phyloP scores from a whole-genome alignment of 2,888 invertebrate species.

The Cynaeus angustus region DNA sequence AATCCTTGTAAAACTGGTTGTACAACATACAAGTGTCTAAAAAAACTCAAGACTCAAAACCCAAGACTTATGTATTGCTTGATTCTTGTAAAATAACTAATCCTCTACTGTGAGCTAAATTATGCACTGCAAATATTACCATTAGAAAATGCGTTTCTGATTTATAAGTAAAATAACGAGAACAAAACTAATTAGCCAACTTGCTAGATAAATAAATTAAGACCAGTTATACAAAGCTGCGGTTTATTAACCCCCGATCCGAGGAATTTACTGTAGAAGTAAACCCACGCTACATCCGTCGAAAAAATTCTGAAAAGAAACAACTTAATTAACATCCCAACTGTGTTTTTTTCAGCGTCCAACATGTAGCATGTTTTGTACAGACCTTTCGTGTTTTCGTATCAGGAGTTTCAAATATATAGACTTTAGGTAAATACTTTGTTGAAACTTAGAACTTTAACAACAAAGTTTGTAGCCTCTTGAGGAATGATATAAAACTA shows the following conservation, averaged over 20 bases:
- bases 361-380: no score
- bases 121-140: no score
- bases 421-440: background rate
- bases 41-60: no score
- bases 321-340: constrained; percentile 1
- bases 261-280: background rate
- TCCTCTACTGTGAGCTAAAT: no score
- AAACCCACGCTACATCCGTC: background rate
- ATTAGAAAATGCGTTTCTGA: no score
- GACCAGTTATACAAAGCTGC: constrained; percentile 6
- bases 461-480: background rate
- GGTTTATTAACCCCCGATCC: constrained; percentile 5
- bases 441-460: background rate
- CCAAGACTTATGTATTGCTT: no score
- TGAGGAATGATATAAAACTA: constrained; percentile 1
- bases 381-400: no score
- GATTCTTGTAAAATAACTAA: no score
- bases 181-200: constrained; percentile 3
- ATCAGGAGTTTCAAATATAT: background rate
- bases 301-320: background rate
- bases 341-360: no score
- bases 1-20: background rate
- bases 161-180: no score
- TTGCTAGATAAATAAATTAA: constrained; percentile 4
- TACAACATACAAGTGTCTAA: background rate